These are phyloP conservation scores for Clarias macrocephalus DNA, from an alignment of 2,113 vertebrate species.

Conservation along the genomic window DNA sequence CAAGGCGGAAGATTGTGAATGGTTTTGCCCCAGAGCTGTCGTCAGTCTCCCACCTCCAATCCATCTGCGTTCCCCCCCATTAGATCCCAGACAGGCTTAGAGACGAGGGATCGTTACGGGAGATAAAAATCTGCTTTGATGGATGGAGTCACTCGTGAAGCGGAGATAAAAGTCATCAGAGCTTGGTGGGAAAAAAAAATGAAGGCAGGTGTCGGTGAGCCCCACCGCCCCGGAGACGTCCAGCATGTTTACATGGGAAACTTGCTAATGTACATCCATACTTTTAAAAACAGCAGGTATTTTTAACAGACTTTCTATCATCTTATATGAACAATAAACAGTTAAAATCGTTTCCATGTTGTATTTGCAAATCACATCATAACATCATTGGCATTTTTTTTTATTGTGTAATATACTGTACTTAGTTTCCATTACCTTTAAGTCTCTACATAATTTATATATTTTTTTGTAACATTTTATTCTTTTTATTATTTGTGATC, in stretches of 20 bases:
- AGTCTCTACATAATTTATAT: background rate
- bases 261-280: background rate
- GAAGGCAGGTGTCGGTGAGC: slow-evolving; percentile 37
- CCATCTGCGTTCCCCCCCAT: slow-evolving; percentile 56
- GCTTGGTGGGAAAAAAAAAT: slow-evolving; percentile 38
- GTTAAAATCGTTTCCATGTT: background rate
- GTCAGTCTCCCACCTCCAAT: slow-evolving; percentile 47
- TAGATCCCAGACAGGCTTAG: slow-evolving; percentile 56
- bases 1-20: slow-evolving; percentile 29
- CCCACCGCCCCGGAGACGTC: background rate
- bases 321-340: background rate
- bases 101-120: slow-evolving; percentile 53
- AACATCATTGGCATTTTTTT: background rate
- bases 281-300: background rate
- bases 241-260: background rate
- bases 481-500: background rate
- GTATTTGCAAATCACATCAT: background rate
- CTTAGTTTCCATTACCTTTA: background rate
- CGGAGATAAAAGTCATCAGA: slow-evolving; percentile 56
- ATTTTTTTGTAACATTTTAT: background rate
- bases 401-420: background rate
- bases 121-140: slow-evolving; percentile 53
- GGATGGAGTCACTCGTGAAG: slow-evolving; percentile 46
- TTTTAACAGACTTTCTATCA: background rate
- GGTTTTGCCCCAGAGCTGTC: slow-evolving; percentile 39